Conservation (phyloP, 2,888 invertebrate genomes). For the Apamea epomidion region DNA sequence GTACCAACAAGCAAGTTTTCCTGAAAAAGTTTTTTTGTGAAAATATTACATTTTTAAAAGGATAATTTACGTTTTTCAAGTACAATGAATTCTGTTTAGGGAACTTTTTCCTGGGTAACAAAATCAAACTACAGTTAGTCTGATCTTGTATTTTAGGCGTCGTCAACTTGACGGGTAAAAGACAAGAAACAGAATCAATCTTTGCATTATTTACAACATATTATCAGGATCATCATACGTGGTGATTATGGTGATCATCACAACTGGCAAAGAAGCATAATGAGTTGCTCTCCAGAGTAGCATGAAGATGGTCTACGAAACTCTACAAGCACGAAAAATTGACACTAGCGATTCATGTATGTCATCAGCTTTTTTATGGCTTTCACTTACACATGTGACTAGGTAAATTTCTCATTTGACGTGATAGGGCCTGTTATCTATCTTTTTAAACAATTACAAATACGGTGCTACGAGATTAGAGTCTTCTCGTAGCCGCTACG, state of each 20-base stretch:
- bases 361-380: background rate
- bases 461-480: background rate
- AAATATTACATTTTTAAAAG: background rate
- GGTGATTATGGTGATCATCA: background rate
- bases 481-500: background rate
- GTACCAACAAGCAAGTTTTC: background rate
- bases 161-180: background rate
- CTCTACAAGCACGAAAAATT: background rate
- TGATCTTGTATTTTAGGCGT: background rate
- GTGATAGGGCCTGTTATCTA: background rate
- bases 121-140: background rate
- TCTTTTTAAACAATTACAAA: background rate
- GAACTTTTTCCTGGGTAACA: background rate
- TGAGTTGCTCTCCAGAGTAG: background rate
- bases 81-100: background rate
- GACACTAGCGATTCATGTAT: background rate
- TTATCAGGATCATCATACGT: background rate
- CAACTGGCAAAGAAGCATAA: background rate
- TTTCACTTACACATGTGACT: background rate
- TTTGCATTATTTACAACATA: background rate
- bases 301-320: background rate
- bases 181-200: background rate
- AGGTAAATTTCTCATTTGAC: background rate
- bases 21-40: background rate
- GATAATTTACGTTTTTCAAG: background rate